Base-by-base conservation (phyloP, 2,797 vertebrate genomes). In the Aphelocoma californica region DNA sequence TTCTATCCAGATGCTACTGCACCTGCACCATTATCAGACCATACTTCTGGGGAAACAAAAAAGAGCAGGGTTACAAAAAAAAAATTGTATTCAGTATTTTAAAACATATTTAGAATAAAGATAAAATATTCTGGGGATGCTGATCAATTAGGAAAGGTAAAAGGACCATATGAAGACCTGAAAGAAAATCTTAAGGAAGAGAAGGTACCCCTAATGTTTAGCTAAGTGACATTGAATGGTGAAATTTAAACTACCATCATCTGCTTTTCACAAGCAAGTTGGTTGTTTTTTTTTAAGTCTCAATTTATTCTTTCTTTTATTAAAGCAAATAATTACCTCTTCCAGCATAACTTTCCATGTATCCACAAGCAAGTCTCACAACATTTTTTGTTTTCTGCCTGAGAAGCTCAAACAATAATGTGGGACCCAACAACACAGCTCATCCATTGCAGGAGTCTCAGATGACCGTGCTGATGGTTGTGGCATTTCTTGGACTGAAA, bases 401-500 rank as follows among this genome's bases (percentile, higher is more conserved):
- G 38, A 75, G 48, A 78, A 90, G 8, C 44, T 88, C 44, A 61
- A 79, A 62, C 48, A 81, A 26, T 24, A 67, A 34, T 25, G 38
- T 34, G 64, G 92, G 38, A 62, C 31, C 18, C 34, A 67, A 32
- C 32, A 81, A 23, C 40, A 29, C 10, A 72, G 66, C 56, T 86
- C 77, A 88, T 86, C 77, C 50, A 18, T 24, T 89, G 81, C 3
- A 54, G 20, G 50, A 71, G 48, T 73, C 86, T 91, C 81, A 88
- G 51, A 64, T 64, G 74, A 64, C 78, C 0, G 0, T 89, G 45
- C 19, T 90, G 81, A 86, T 92, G 87, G 64, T 72, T 86, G 64
- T 93, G 94, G 53, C 82, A 91, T 85, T 95, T 95, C 71, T 79
- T 77, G 57, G 18, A 44, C 38, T 89, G 77, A 89, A 88, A 87